Conservation (phyloP, 2,888 invertebrate genomes). For the Acanthosepion lycidas region DNA sequence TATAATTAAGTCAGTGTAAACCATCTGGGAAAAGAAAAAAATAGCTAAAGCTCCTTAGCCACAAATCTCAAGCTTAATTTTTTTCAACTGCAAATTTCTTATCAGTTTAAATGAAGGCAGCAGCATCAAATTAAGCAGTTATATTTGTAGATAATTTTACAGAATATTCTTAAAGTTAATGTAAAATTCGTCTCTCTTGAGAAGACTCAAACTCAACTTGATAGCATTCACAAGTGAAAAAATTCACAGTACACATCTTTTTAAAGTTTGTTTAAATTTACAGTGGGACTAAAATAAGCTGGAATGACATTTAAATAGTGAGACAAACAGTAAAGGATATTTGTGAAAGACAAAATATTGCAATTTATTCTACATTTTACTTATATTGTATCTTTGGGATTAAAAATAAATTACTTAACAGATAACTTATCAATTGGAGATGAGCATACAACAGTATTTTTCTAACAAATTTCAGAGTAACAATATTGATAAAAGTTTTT, state of each 20-base stretch:
- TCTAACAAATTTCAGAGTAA: slow-evolving; percentile 6
- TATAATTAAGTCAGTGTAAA: background rate
- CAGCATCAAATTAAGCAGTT: no score
- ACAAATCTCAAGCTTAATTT: background rate
- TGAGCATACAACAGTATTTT: background rate
- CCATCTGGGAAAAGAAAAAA: background rate
- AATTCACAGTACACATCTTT: background rate
- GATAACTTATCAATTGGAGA: no score
- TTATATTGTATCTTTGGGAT: background rate
- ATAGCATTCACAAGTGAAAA: background rate
- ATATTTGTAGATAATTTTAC: no score
- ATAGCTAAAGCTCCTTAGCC: background rate
- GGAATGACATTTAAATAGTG: no score
- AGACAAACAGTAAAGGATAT: no score
- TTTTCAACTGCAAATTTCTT: background rate
- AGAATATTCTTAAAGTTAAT: background rate
- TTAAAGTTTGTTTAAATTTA: no score
- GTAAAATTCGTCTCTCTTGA: background rate
- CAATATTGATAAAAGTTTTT: slow-evolving; percentile 24
- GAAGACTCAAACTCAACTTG: background rate
- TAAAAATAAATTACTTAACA: background rate
- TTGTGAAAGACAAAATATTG: background rate
- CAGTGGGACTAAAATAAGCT: no score
- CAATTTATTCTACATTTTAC: background rate
- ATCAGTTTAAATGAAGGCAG: background rate